Evolutionary conservation across 2,113 vertebrate species (phyloP).

Genomic region (Amblyopsis rosae): DNA sequence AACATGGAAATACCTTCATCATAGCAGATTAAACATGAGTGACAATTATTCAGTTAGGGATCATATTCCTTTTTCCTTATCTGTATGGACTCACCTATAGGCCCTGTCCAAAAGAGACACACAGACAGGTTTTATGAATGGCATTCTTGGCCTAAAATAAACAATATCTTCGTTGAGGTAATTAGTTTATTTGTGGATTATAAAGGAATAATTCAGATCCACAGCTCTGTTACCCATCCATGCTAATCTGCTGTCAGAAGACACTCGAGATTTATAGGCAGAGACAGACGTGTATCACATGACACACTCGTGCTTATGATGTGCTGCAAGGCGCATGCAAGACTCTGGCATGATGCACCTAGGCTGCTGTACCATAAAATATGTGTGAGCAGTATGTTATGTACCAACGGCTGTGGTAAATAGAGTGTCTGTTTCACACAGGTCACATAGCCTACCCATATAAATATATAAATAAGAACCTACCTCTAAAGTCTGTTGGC

Average conservation of each 20-base stretch:
- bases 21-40: no score
- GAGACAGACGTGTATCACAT: background rate
- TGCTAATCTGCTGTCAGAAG: background rate
- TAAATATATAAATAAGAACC: no score
- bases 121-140: background rate
- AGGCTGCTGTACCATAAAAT: background rate
- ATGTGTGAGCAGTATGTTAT: background rate
- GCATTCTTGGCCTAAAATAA: background rate
- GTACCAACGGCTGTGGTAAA: no score
- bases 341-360: background rate
- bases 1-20: no score
- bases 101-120: background rate
- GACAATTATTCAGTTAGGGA: no score
- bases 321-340: background rate
- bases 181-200: slow-evolving; percentile 6
- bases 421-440: no score
- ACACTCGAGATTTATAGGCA: background rate
- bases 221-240: background rate
- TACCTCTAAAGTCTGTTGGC: no score
- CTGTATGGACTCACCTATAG: background rate
- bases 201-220: background rate
- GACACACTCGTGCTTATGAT: background rate
- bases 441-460: no score
- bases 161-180: slow-evolving; percentile 1
- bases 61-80: background rate